phyloP scores from a whole-genome alignment of 2,113 vertebrate genomes.

The Cottus gobio region DNA sequence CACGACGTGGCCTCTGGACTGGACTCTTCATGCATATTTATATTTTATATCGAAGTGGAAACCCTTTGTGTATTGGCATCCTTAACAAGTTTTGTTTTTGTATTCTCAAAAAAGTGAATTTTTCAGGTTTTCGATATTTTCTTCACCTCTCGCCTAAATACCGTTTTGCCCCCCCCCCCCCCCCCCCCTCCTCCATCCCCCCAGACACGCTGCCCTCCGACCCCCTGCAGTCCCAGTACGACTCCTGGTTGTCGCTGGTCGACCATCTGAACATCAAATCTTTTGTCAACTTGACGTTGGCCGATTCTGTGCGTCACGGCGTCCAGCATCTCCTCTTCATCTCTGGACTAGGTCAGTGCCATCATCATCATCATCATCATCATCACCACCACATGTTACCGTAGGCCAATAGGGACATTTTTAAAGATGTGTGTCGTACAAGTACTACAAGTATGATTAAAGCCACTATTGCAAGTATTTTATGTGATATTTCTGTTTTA shows the following conservation, averaged over 20 bases:
- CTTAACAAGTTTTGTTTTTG: no score
- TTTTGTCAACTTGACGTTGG: conserved; percentile 90
- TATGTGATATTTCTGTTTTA: not conserved
- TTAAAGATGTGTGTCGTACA: no score
- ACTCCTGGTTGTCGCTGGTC: conserved; percentile 91
- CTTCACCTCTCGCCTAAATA: not conserved
- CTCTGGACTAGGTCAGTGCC: conserved; percentile 89
- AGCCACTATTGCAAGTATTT: no score
- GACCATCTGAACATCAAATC: conserved; percentile 93
- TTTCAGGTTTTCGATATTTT: no score
- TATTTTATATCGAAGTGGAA: no score
- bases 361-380: not conserved
- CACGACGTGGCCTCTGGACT: conserved; percentile 6
- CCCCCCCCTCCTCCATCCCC: no score
- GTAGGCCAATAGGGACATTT: not conserved
- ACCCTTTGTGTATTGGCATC: no score
- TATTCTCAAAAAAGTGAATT: no score
- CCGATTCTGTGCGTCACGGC: conserved; percentile 87
- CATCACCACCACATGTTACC: not conserved
- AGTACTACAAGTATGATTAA: not conserved
- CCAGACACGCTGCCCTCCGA: conserved; percentile 87
- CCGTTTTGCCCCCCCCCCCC: no score
- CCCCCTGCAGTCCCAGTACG: conserved; percentile 89
- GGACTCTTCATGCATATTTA: conserved; percentile 34
- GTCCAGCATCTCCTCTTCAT: conserved; percentile 93